phyloP scores from a whole-genome alignment of 2,113 vertebrate genomes.

The Pelobates fuscus region DNA sequence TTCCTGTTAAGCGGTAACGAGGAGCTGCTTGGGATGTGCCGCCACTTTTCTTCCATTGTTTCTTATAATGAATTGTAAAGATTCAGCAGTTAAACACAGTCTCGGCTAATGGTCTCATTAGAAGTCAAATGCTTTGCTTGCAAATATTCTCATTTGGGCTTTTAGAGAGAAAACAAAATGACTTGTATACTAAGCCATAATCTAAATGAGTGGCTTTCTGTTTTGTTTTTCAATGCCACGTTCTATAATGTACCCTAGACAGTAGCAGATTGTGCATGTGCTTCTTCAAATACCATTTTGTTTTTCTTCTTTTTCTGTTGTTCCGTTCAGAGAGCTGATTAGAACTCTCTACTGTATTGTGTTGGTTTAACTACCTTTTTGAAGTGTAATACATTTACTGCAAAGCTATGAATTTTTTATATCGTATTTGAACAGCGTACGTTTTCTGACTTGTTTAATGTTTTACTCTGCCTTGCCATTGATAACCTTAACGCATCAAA shows the following conservation, averaged over 20 bases:
- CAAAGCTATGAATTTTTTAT: conserved; percentile 8
- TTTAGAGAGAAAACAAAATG: not conserved
- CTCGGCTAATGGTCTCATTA: conserved; percentile 6
- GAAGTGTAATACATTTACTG: conserved; percentile 9
- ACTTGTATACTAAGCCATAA: not conserved
- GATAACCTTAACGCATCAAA: not conserved
- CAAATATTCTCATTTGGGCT: not conserved
- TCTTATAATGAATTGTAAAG: not conserved
- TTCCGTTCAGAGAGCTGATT: not conserved
- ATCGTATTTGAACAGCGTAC: not conserved
- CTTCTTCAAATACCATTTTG: conserved; percentile 7
- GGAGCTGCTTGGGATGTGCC: too few relatives aligned
- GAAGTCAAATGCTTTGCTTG: not conserved
- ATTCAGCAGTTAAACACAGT: not conserved
- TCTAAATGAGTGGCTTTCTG: not conserved
- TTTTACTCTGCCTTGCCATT: not conserved
- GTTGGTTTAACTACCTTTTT: conserved; percentile 6
- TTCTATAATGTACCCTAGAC: not conserved
- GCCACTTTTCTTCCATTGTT: not conserved
- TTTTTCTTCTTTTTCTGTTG: not conserved
- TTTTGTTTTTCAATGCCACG: not conserved
- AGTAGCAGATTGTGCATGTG: too few relatives aligned
- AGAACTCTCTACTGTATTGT: not conserved
- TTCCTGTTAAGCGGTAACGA: too few relatives aligned
- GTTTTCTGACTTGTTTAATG: not conserved